Base-by-base conservation (phyloP, 2,888 invertebrate genomes). In the Coenonympha arcania region DNA sequence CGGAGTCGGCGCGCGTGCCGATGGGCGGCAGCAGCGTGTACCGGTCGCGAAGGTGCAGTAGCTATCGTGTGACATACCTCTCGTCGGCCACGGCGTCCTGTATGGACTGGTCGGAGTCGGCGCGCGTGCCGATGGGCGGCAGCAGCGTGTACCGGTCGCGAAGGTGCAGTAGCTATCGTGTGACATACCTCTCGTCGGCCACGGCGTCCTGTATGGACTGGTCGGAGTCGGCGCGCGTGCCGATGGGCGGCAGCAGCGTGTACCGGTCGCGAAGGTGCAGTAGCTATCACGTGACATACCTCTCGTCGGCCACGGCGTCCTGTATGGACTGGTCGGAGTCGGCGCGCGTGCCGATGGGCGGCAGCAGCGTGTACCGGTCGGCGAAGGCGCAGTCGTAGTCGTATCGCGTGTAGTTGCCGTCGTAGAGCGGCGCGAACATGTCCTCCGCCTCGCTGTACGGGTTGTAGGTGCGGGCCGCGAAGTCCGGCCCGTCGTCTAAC, bases 351-450 rank as follows among this genome's bases (percentile, higher is more conserved):
- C 69, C 72, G 22, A 79, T 73, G 0, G 81, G 79, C 3, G 82
- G 84, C 53, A 79, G 70, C 24, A 81, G 64, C 0, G 76, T 69
- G 62, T 78, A 80, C 6, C 76, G 57, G 54, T 79, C 77, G 1
- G 66, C 61, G 65, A 73, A 74, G 3, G 75, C 57, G 60, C 78
- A 79, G 55, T 79, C 79, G 63, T 73, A 77, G 50, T 76, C 76
- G 55, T 75, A 78, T 50, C 78, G 54, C 0, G 74, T 76, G 60
- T 75, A 79, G 62, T 61, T 62, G 6, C 73, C 76, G 59, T 76
- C 76, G 65, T 67, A 73, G 0, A 73, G 64, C 16, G 73, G 73
- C 13, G 71, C 66, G 68, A 71, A 73, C 28, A 67, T 55, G 55
- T 73, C 74, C 45, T 71, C 70, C 4, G 56, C 54, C 50, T 69